Evolutionary conservation across 1,140 invertebrate species (phyloP), one percentile per base, ranked within the genome.

Genomic region (Condylostylus longicornis): DNA sequence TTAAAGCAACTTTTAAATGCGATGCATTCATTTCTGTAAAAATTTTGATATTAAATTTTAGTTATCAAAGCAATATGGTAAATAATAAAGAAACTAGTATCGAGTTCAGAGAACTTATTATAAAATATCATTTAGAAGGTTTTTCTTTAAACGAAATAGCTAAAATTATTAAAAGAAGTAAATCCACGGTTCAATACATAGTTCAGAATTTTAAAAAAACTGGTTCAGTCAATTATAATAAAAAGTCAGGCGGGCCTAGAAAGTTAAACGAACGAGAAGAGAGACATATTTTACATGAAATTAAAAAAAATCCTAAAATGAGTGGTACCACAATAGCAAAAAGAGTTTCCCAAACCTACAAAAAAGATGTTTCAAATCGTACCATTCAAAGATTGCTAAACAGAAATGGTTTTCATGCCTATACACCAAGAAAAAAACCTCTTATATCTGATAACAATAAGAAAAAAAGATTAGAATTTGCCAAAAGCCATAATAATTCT

Each of bases 391-490:
- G 25, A 9, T 31, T 32, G 30, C 37, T 38, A 6, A 20, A 23
- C 25, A 7, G 10, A 6, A 34, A 34, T 22, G 13, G 32, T n/a
- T 28, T 22, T 35, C 18, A 40, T 12, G 32, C 15, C 6, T 14
- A 31, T 25, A 21, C 29, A n/a, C 12, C 31, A 14, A 15, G 21
- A 7, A 34, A 34, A 19, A 40, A 34, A 19, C 38, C 31, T 4
- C 20, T 34, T 34, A 33, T 40, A 12, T 40, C 38, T 23, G 34
- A 34, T 27, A 40, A 34, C 17, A 40, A 40, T 18, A 17, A 18
- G 15, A 40, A 34, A 18, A 18, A 15, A 23, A n/a, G 38, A 22
- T 23, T 45, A 25, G 21, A 41, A 2, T 51, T 44, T 42, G 40
- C 41, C 33, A 44, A 42, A 22, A 30, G 44, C 13, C 32, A 43